Evolutionary conservation across 1,140 invertebrate genomes (phyloP).

Genomic region (Drosophila pandora): DNA sequence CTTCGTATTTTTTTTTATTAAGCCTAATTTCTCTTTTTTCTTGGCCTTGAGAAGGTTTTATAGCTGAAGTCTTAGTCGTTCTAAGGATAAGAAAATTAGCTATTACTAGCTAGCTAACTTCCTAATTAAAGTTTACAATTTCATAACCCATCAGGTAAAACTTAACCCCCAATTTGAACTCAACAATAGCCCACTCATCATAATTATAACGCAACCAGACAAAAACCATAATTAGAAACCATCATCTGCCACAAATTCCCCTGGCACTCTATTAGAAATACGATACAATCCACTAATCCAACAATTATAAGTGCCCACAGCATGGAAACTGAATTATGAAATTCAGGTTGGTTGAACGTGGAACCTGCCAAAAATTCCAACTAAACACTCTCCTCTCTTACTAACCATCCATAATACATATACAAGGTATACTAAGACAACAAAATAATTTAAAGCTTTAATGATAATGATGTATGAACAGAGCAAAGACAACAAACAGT

Average conservation of each 20-base stretch:
- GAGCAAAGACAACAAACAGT: slow-evolving; percentile 72
- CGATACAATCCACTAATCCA: slow-evolving; percentile 8
- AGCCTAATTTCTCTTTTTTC: slow-evolving; percentile 47
- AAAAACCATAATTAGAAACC: slow-evolving; percentile 5
- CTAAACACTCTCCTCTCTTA: slow-evolving; percentile 8
- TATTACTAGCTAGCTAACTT: too few relatives aligned
- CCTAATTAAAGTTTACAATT: too few relatives aligned
- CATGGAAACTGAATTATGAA: slow-evolving; percentile 48
- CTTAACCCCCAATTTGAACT: neutral
- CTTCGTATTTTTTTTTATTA: neutral
- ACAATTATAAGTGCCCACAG: slow-evolving; percentile 25
- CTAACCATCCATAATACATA: slow-evolving; percentile 9
- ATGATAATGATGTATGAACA: slow-evolving; percentile 82
- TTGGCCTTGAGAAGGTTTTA: slow-evolving; percentile 10
- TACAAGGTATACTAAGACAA: slow-evolving; percentile 44
- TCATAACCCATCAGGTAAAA: neutral
- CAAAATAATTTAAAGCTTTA: slow-evolving; percentile 81
- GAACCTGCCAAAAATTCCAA: slow-evolving; percentile 22
- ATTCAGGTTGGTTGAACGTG: slow-evolving; percentile 42
- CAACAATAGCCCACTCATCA: neutral
- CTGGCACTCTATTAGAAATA: slow-evolving; percentile 32
- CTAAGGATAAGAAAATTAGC: too few relatives aligned
- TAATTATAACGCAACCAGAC: slow-evolving; percentile 2
- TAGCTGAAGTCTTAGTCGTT: neutral
- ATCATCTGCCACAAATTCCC: slow-evolving; percentile 23